These are phyloP conservation scores for Cynocephalus volans DNA, from an alignment of 2,113 vertebrate species.

Conservation along the genomic window DNA sequence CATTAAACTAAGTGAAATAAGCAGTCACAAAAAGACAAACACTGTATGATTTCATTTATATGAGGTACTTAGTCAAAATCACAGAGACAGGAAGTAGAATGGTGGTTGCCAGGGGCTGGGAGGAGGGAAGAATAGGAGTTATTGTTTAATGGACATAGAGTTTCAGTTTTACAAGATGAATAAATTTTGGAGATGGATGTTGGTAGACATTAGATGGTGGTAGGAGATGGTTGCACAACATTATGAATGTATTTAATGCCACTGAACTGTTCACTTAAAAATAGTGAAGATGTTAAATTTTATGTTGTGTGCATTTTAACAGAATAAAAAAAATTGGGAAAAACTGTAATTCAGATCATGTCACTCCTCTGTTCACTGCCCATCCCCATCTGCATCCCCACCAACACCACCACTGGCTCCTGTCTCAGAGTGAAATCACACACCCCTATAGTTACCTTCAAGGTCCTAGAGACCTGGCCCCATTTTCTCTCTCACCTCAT, in stretches of 20 bases:
- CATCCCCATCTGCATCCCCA: not conserved
- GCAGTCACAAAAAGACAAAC: not conserved
- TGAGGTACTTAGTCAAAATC: not conserved
- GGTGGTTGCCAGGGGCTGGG: not conserved
- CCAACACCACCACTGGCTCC: not conserved
- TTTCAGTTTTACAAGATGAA: not conserved
- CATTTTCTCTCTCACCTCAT: not conserved
- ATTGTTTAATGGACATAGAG: not conserved
- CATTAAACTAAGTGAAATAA: not conserved
- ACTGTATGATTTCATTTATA: not conserved
- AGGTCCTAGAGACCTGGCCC: not conserved
- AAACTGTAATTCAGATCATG: not conserved
- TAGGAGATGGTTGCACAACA: not conserved
- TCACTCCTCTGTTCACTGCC: not conserved
- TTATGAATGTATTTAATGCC: not conserved
- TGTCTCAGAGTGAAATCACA: not conserved
- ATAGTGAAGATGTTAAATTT: not conserved
- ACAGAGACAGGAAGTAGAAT: not conserved
- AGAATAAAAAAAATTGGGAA: not conserved
- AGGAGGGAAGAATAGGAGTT: no score
- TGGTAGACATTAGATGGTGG: no score
- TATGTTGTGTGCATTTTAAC: not conserved
- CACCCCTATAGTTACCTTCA: not conserved
- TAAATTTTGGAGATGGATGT: not conserved
- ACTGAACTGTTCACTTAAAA: not conserved